phyloP scores from a whole-genome alignment of 2,797 vertebrate genomes.

The Arnoldichthys spilopterus region DNA sequence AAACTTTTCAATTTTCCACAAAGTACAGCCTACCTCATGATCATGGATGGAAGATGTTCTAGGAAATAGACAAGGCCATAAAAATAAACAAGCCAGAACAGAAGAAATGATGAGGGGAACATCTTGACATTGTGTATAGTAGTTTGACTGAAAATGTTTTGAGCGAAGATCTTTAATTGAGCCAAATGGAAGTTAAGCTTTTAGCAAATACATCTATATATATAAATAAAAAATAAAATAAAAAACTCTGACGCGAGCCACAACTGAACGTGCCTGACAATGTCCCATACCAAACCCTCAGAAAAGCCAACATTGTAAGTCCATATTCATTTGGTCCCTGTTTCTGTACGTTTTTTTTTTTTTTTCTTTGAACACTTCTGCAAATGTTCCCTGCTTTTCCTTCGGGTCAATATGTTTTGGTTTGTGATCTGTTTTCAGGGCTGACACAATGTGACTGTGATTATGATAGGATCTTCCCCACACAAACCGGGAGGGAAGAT shows the following conservation, averaged over 20 bases:
- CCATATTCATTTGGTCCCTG: background rate
- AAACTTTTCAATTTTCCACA: conserved; percentile 31
- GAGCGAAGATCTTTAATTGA: conserved; percentile 36
- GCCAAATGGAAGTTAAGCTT: conserved; percentile 12
- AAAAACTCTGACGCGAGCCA: conserved; percentile 13
- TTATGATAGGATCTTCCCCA: conserved; percentile 58
- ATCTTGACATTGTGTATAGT: conserved; percentile 48
- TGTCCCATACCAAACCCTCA: background rate
- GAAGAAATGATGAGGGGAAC: conserved; percentile 29
- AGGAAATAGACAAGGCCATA: conserved; percentile 41
- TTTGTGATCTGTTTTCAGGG: conserved; percentile 55
- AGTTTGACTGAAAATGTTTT: conserved; percentile 39
- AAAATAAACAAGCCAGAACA: conserved; percentile 28
- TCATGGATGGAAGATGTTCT: conserved; percentile 48
- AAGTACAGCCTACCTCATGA: conserved; percentile 25
- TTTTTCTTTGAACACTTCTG: background rate
- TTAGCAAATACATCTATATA: too few species aligned
- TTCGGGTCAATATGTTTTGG: conserved; percentile 55
- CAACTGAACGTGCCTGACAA: conserved; percentile 7
- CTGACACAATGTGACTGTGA: conserved; percentile 53
- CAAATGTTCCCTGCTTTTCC: conserved; percentile 20
- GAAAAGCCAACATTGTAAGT: background rate
- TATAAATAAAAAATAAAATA: background rate
- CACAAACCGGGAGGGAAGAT: conserved; percentile 52
- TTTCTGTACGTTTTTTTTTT: background rate